These are phyloP conservation scores for Caenorhabditis becei DNA, from an alignment of 2,888 invertebrate species.

Conservation along the genomic window DNA sequence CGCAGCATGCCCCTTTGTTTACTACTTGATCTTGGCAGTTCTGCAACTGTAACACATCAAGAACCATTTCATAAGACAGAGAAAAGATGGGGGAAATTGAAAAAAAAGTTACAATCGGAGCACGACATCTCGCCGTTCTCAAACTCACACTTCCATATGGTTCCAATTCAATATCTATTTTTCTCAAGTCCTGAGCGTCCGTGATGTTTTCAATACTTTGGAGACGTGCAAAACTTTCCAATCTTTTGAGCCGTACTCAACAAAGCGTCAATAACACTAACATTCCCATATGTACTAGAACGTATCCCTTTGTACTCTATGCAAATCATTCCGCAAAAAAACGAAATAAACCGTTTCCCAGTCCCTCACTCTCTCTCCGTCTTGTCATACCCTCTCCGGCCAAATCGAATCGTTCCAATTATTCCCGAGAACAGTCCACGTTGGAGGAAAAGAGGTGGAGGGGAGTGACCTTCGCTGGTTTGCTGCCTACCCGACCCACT, in stretches of 20 bases:
- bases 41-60: slow-evolving; percentile 47
- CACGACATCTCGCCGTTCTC: background rate
- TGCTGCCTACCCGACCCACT: slow-evolving; percentile 44
- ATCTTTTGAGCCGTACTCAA: too few species aligned
- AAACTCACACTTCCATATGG: background rate
- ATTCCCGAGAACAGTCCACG: slow-evolving; percentile 45
- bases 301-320: background rate
- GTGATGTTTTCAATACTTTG: too few species aligned
- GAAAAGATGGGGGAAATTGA: slow-evolving; percentile 18
- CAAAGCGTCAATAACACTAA: too few species aligned
- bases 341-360: background rate
- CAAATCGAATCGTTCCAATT: slow-evolving; percentile 24
- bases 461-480: slow-evolving; percentile 44
- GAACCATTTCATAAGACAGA: slow-evolving; percentile 22
- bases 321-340: background rate
- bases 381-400: slow-evolving; percentile 8
- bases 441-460: slow-evolving; percentile 44
- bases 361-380: background rate
- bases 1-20: slow-evolving; percentile 12
- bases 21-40: slow-evolving; percentile 2
- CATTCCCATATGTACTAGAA: too few species aligned
- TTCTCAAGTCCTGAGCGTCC: too few species aligned
- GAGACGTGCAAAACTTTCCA: too few species aligned
- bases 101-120: background rate
- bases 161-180: background rate